Evolutionary conservation across 1,140 invertebrate genomes (phyloP), one percentile per base, ranked within the genome.

Genomic region (Hyles euphorbiae): DNA sequence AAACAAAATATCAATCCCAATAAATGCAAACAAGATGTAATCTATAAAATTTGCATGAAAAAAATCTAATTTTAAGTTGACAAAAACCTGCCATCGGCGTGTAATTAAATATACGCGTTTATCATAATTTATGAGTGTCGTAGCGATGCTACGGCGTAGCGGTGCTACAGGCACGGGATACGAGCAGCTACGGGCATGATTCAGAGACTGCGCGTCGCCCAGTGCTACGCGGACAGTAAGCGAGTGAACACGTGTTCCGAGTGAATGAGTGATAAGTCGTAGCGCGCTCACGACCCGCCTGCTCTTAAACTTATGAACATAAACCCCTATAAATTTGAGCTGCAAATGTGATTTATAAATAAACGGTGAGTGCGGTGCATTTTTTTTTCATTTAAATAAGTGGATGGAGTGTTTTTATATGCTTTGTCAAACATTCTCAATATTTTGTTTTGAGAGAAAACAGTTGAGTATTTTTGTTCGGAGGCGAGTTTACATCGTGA

Each of bases 181-280:
- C 70, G 53, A 54, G 63, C 22, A 22, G 22, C 63, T 73, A 68
- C 60, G 60, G 49, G 67, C 72, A 72, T 72, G 67, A 70, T 62
- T 74, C 70, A 71, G 76, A 78, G 76, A 70, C 76, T 78, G 76
- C 76, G 76, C 76, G 74, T 60, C 63, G 65, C 61, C 70, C 73
- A 78, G 76, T 78, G 61, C 63, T 64, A 61, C 67, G 64, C 57
- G 61, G 62, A 56, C 63, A 43, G 60, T 64, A 53, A 56, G 50
- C 61, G 48, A 66, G 61, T 74, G 57, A 5, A 68, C 52, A 58
- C n/a, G 58, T 63, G 54, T 65, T 54, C 58, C 55, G 58, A 56
- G 46, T 58, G 44, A 33, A 55, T 40, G 36, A 40, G 36, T 40
- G 36, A 40, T 40, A 5, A 40, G 36, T 40, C 4, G 36, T 56